Percentiles rank a stretch among this genome's conserved stretches.
Conservation (phyloP, 2,113 vertebrate genomes). For the Paedocypris sp. region DNA sequence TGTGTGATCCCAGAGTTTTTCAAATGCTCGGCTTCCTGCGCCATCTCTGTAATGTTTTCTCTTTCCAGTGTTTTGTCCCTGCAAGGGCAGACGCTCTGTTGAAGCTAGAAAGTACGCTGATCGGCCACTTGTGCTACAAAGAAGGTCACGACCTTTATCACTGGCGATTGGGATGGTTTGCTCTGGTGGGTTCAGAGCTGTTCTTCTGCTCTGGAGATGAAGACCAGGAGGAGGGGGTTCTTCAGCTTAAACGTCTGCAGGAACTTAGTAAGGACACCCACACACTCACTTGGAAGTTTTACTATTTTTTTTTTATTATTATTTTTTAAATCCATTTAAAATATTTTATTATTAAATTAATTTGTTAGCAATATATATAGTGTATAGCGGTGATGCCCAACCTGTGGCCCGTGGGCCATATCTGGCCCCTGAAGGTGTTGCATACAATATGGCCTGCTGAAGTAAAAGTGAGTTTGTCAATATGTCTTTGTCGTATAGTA, state of each 20-base stretch:
- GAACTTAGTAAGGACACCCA: slow-evolving; percentile 78
- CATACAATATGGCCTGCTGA: too few species aligned
- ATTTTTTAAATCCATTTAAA: too few species aligned
- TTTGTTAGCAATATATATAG: too few species aligned
- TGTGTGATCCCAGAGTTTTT: slow-evolving; percentile 15
- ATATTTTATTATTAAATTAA: too few species aligned
- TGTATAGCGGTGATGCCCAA: too few species aligned
- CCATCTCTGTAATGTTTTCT: neutral
- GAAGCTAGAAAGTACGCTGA: slow-evolving; percentile 70
- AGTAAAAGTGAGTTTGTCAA: too few species aligned
- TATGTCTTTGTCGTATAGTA: too few species aligned
- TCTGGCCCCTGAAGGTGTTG: too few species aligned
- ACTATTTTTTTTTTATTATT: too few species aligned
- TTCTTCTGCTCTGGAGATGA: slow-evolving; percentile 69
- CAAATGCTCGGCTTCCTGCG: neutral
- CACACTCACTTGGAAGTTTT: too few species aligned
- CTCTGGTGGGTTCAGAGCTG: slow-evolving; percentile 72
- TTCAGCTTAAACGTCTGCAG: slow-evolving; percentile 80
- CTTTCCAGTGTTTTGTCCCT: slow-evolving; percentile 75
- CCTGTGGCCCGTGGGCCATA: too few species aligned
- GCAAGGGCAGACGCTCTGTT: slow-evolving; percentile 63
- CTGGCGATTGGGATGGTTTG: slow-evolving; percentile 89
- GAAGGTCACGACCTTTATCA: slow-evolving; percentile 82
- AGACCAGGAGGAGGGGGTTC: slow-evolving; percentile 59
- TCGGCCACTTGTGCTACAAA: slow-evolving; percentile 86